phyloP scores from a whole-genome alignment of 2,113 vertebrate species.

The Sapajus apella region DNA sequence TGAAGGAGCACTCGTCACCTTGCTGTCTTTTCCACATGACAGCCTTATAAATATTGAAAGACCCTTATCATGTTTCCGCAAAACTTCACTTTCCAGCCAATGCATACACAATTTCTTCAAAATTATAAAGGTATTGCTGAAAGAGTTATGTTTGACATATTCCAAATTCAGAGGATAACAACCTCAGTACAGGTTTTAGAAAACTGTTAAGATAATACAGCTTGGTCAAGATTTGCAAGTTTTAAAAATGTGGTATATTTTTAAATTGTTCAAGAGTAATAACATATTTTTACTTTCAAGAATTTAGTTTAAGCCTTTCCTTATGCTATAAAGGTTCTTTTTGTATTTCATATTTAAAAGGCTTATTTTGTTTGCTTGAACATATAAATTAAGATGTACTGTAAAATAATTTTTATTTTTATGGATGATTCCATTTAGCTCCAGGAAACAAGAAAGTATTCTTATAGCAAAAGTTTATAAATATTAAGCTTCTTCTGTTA shows the following conservation, averaged over 20 bases:
- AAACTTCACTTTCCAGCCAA: neutral
- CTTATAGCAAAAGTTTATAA: neutral
- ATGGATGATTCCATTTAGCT: neutral
- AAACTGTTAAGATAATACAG: neutral
- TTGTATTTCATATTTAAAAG: neutral
- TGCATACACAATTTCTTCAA: neutral
- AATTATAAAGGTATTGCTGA: constrained; percentile 2
- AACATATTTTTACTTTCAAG: neutral
- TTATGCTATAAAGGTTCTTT: neutral
- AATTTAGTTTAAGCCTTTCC: neutral
- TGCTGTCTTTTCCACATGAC: neutral
- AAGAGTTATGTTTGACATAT: constrained; percentile 3
- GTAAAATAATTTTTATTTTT: neutral
- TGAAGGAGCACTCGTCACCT: neutral
- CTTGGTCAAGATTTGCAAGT: neutral
- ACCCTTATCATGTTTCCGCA: neutral
- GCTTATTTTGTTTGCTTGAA: neutral
- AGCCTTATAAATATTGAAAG: constrained; percentile 35
- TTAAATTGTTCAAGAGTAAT: neutral
- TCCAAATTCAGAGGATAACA: neutral
- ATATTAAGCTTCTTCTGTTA: neutral
- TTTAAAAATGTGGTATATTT: neutral
- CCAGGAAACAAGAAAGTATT: neutral
- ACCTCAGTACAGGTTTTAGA: neutral
- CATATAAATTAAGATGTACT: neutral